Evolutionary conservation across 2,888 invertebrate species (phyloP).

Genomic region (Dimorphilus gyrociliatus): DNA sequence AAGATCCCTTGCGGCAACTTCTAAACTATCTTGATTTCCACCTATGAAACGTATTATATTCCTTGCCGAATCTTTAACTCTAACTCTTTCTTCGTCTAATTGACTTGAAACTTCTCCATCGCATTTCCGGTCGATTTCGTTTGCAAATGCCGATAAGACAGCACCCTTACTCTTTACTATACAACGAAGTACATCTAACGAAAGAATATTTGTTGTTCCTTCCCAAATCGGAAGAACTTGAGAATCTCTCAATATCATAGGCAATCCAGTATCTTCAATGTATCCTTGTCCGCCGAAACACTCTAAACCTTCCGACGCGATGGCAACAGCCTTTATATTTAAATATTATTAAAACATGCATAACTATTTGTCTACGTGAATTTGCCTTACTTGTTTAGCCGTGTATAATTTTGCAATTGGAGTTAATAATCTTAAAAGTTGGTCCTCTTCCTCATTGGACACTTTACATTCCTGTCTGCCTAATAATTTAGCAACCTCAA

Average conservation of each 20-base stretch:
- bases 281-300: slow-evolving; percentile 46
- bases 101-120: slow-evolving; percentile 12
- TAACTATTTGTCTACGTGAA: no score
- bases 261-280: slow-evolving; percentile 45
- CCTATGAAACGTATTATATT: slow-evolving; percentile 12
- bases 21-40: slow-evolving; percentile 18
- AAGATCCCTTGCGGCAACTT: slow-evolving; percentile 40
- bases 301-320: slow-evolving; percentile 43
- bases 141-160: slow-evolving; percentile 28
- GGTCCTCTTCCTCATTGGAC: slow-evolving; percentile 33
- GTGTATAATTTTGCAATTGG: slow-evolving; percentile 44
- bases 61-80: slow-evolving; percentile 2
- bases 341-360: no score
- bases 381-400: slow-evolving; percentile 42
- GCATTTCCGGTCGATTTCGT: slow-evolving; percentile 21
- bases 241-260: slow-evolving; percentile 42
- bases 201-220: slow-evolving; percentile 45
- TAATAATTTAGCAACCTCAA: slow-evolving; percentile 40
- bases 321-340: slow-evolving; percentile 39
- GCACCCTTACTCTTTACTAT: slow-evolving; percentile 39
- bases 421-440: slow-evolving; percentile 41
- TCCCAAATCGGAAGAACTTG: slow-evolving; percentile 47
- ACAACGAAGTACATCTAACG: slow-evolving; percentile 43
- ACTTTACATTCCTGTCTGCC: slow-evolving; percentile 35
- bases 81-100: slow-evolving; percentile 3